These are phyloP conservation scores for Psittacus erithacus DNA, from an alignment of 2,113 vertebrate species.

Conservation along the genomic window DNA sequence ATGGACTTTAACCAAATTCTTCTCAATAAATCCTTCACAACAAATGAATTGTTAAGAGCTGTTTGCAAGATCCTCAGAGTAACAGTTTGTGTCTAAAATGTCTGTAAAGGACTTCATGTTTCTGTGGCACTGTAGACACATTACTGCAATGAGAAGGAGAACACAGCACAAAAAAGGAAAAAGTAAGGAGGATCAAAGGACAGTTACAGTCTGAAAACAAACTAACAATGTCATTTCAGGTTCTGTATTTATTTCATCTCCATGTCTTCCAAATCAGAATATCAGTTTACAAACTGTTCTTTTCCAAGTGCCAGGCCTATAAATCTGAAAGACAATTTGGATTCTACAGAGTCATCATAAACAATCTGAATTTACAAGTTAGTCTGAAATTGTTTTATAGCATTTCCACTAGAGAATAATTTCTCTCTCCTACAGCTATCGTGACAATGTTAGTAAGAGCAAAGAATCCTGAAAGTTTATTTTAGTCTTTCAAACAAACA, in stretches of 20 bases:
- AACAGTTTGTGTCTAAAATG: background rate
- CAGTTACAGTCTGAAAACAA: background rate
- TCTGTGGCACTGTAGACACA: background rate
- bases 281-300: slow-evolving; percentile 18
- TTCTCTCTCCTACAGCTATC: background rate
- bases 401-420: background rate
- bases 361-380: slow-evolving; percentile 1
- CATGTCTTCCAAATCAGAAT: background rate
- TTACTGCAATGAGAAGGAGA: background rate
- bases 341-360: background rate
- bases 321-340: slow-evolving; percentile 17
- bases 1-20: background rate
- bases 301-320: slow-evolving; percentile 10
- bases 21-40: background rate
- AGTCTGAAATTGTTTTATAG: background rate
- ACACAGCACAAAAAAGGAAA: background rate
- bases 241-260: slow-evolving; percentile 3
- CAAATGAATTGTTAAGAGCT: background rate
- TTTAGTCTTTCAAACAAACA: background rate
- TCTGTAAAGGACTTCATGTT: background rate
- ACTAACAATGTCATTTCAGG: background rate
- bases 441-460: background rate
- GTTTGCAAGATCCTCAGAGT: background rate
- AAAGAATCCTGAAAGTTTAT: background rate
- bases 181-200: background rate